Evolutionary conservation across 1,140 invertebrate genomes (phyloP).

Genomic region (Neodiprion fabricii): DNA sequence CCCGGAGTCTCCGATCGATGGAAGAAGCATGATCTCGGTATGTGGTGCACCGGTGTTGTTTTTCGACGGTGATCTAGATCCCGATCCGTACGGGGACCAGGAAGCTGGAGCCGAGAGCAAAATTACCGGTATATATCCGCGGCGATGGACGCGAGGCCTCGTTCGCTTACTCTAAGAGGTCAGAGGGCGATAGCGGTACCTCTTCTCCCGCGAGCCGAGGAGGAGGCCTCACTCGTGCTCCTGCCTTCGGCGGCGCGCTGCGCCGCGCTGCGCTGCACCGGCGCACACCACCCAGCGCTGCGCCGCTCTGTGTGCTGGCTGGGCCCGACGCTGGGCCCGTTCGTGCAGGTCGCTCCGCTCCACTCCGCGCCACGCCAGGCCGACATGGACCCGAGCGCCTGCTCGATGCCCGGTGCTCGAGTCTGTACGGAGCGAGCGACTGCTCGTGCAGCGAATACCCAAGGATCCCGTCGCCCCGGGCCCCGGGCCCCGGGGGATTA

Average conservation of each 20-base stretch:
- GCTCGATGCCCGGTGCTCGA: conserved; percentile 22
- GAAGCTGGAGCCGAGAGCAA: conserved; percentile 52
- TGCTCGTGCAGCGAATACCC: conserved; percentile 50
- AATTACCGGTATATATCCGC: conserved; percentile 50
- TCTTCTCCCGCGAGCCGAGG: conserved; percentile 35
- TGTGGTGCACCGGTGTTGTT: too few species aligned
- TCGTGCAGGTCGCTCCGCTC: conserved; percentile 33
- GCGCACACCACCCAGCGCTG: not conserved
- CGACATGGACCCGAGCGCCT: conserved; percentile 16
- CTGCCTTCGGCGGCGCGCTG: conserved; percentile 23
- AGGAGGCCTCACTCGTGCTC: conserved; percentile 42
- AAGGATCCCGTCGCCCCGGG: conserved; percentile 40
- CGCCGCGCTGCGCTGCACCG: not conserved
- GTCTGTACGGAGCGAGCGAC: conserved; percentile 33
- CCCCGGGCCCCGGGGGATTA: conserved; percentile 27
- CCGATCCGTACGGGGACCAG: conserved; percentile 48
- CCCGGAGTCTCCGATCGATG: too few species aligned
- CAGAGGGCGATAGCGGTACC: conserved; percentile 62
- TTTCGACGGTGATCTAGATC: conserved; percentile 32
- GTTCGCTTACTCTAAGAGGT: conserved; percentile 52
- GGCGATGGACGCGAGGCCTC: conserved; percentile 45
- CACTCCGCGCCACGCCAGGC: conserved; percentile 19
- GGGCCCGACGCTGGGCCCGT: conserved; percentile 36
- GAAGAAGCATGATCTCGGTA: too few species aligned
- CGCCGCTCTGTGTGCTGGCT: not conserved